phyloP scores from a whole-genome alignment of 2,888 invertebrate species.

The Lithophane ornitopus region DNA sequence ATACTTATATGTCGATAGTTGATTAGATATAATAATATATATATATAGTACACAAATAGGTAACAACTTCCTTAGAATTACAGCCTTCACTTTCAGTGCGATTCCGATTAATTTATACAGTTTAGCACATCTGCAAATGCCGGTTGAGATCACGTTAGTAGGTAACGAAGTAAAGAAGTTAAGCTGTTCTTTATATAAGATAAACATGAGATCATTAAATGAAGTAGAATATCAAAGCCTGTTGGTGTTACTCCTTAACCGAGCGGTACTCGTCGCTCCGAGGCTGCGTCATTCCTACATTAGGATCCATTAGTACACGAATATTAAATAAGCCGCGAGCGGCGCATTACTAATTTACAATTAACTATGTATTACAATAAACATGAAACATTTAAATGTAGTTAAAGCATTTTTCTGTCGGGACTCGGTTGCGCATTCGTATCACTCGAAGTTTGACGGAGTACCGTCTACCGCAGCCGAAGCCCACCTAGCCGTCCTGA shows the following conservation, averaged over 20 bases:
- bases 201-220: slow-evolving; percentile 42
- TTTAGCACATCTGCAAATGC: slow-evolving; percentile 52
- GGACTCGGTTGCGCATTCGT: slow-evolving; percentile 74
- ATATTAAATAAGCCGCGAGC: slow-evolving; percentile 75
- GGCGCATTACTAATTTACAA: slow-evolving; percentile 82
- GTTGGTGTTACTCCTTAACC: slow-evolving; percentile 47
- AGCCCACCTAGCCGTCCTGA: slow-evolving; percentile 86
- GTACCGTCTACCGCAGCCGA: slow-evolving; percentile 69
- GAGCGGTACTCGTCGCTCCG: slow-evolving; percentile 26
- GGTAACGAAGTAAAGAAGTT: slow-evolving; percentile 50
- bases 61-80: slow-evolving; percentile 88
- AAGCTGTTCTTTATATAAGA: slow-evolving; percentile 26
- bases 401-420: slow-evolving; percentile 89
- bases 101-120: slow-evolving; percentile 65
- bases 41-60: slow-evolving; percentile 88
- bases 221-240: slow-evolving; percentile 37
- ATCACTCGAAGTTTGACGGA: slow-evolving; percentile 37
- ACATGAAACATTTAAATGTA: slow-evolving; percentile 88
- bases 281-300: slow-evolving; percentile 71
- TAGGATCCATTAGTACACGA: slow-evolving; percentile 77
- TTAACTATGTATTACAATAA: slow-evolving; percentile 83
- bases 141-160: slow-evolving; percentile 51
- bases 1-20: slow-evolving; percentile 88
- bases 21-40: slow-evolving; percentile 86
- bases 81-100: slow-evolving; percentile 82